Conservation (phyloP, 2,797 vertebrate species). For the Molossus alvarezi region DNA sequence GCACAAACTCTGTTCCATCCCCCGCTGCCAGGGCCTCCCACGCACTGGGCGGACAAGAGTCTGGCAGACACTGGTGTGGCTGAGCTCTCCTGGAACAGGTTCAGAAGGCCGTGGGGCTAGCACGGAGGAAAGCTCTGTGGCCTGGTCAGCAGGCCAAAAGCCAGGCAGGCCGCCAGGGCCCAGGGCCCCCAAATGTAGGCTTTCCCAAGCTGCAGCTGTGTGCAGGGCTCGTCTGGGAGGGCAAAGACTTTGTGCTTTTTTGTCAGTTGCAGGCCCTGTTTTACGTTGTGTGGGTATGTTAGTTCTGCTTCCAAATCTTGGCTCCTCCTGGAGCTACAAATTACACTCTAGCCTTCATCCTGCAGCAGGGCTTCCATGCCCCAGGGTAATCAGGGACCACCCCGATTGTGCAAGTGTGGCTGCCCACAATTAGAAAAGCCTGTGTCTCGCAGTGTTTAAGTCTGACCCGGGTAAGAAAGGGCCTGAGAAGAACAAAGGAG, state of each 20-base stretch:
- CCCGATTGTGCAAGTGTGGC: not conserved
- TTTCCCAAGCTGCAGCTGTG: not conserved
- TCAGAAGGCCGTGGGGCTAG: not conserved
- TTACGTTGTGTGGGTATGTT: not conserved
- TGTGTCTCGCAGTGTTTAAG: not conserved
- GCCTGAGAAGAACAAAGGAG: not conserved
- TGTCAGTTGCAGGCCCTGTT: not conserved
- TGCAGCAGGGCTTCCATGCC: conserved; percentile 39
- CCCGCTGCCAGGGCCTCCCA: conserved; percentile 43
- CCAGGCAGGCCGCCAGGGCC: not conserved
- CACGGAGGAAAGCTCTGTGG: not conserved
- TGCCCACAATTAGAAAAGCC: conserved; percentile 71
- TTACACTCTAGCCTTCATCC: conserved; percentile 42
- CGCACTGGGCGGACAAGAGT: not conserved
- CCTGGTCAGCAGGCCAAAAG: conserved; percentile 7
- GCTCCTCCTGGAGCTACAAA: conserved; percentile 70
- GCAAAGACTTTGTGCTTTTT: not conserved
- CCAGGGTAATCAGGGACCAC: conserved; percentile 73
- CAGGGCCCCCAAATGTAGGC: not conserved
- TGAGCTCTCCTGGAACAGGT: not conserved
- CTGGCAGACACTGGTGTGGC: conserved; percentile 1
- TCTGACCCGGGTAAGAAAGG: not conserved
- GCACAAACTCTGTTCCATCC: not conserved
- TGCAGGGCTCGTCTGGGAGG: not conserved
- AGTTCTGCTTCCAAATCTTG: conserved; percentile 64